Conservation (phyloP, 64 coral and sea anemone species). For the Trachythela sp. region DNA sequence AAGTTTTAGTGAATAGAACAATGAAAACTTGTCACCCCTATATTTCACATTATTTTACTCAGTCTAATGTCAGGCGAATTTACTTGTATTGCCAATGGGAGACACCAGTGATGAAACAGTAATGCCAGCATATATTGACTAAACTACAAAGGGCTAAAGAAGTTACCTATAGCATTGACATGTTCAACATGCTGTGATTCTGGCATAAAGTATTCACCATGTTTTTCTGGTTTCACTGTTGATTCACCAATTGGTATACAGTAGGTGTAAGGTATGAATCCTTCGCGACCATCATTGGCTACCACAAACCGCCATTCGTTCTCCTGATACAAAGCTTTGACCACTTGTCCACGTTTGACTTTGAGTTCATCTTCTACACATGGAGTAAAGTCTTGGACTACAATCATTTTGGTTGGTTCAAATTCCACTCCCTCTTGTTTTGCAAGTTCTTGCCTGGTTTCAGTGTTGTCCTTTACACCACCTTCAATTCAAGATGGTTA, state of each 20-base stretch:
- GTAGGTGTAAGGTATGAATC: constrained; percentile 88
- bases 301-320: constrained; percentile 85
- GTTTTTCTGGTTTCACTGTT: constrained; percentile 73
- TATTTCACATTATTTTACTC: too few species aligned
- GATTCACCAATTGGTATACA: constrained; percentile 75
- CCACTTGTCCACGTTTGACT: constrained; percentile 74
- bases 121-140: too few species aligned
- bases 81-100: too few species aligned
- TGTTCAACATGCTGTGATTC: neutral
- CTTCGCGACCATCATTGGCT: constrained; percentile 65
- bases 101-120: too few species aligned
- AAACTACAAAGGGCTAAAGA: too few species aligned
- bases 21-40: too few species aligned
- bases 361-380: constrained; percentile 91
- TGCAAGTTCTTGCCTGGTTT: constrained; percentile 33
- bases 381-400: constrained; percentile 85
- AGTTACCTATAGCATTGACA: neutral
- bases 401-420: constrained; percentile 85
- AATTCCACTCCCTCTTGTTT: constrained; percentile 51
- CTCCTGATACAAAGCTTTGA: constrained; percentile 85
- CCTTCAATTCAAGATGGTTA: too few species aligned
- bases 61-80: too few species aligned
- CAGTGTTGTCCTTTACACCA: too few species aligned
- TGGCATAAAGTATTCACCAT: constrained; percentile 15
- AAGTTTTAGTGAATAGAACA: too few species aligned